Conservation (phyloP, 2,888 invertebrate genomes). For the Orthosia gothica region DNA sequence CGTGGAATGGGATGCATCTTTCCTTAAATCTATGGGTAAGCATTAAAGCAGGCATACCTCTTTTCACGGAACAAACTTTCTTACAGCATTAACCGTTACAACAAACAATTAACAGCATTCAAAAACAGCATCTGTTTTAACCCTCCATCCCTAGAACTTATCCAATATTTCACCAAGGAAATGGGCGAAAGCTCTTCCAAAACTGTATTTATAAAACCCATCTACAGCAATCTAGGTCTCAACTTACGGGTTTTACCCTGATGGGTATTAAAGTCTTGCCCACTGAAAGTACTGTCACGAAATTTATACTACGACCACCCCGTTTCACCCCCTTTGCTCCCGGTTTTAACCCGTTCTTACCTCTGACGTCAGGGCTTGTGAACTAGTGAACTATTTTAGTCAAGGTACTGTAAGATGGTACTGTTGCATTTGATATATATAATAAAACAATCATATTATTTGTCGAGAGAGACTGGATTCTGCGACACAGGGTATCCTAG, state of each 20-base stretch:
- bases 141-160: conserved; percentile 3
- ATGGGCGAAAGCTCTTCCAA: conserved; percentile 27
- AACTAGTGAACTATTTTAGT: conserved; percentile 53
- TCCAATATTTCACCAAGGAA: conserved; percentile 30
- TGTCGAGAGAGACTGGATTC: no score
- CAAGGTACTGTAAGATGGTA: conserved; percentile 24
- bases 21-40: no score
- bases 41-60: not conserved
- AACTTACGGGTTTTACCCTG: conserved; percentile 40
- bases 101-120: conserved; percentile 10
- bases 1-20: no score
- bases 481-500: no score
- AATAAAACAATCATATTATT: no score
- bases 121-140: conserved; percentile 19
- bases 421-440: no score
- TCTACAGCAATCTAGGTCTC: conserved; percentile 40
- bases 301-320: conserved; percentile 50
- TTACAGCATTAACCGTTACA: not conserved
- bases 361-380: conserved; percentile 54
- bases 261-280: conserved; percentile 53
- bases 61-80: not conserved
- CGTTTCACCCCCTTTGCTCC: conserved; percentile 14
- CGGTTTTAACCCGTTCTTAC: conserved; percentile 31
- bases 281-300: conserved; percentile 55
- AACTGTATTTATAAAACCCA: conserved; percentile 50